Evolutionary conservation across 2,797 vertebrate genomes (phyloP).

Genomic region (Acanthurus leucopareius): DNA sequence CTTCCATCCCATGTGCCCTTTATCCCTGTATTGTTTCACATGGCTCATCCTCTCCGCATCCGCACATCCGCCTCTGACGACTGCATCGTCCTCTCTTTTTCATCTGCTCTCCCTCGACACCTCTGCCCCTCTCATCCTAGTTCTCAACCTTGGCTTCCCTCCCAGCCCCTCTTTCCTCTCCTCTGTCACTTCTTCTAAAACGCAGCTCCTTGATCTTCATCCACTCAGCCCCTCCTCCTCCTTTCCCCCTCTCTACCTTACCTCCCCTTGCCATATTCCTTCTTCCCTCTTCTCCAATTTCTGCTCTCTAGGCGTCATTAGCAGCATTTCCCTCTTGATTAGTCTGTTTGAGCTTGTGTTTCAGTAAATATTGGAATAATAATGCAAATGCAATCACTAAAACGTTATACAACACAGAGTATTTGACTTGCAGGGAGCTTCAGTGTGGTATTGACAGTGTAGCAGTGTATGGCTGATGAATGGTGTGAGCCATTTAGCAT

Average conservation of each 20-base stretch:
- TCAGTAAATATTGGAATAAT: slow-evolving; percentile 32
- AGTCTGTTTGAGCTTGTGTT: slow-evolving; percentile 41
- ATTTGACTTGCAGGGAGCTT: slow-evolving; percentile 33
- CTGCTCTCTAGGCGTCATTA: slow-evolving; percentile 33
- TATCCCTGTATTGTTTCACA: slow-evolving; percentile 57
- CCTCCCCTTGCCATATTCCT: slow-evolving; percentile 15
- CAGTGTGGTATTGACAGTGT: slow-evolving; percentile 27
- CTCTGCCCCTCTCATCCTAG: slow-evolving; percentile 53
- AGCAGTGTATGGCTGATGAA: slow-evolving; percentile 55
- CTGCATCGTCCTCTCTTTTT: slow-evolving; percentile 57
- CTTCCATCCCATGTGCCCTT: slow-evolving; percentile 55
- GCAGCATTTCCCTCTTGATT: slow-evolving; percentile 11
- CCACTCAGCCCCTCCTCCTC: slow-evolving; percentile 37
- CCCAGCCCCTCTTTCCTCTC: slow-evolving; percentile 37
- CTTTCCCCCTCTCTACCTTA: slow-evolving; percentile 20
- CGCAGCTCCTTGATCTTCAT: slow-evolving; percentile 59
- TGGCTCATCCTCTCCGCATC: slow-evolving; percentile 45
- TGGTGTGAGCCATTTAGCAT: slow-evolving; percentile 58
- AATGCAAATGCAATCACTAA: slow-evolving; percentile 20
- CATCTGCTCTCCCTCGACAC: slow-evolving; percentile 51
- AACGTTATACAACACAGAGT: slow-evolving; percentile 42
- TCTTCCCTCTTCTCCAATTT: not conserved
- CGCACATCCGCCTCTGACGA: slow-evolving; percentile 34
- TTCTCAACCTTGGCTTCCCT: slow-evolving; percentile 55
- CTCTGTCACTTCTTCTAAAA: slow-evolving; percentile 62